Conservation (phyloP, 2,797 vertebrate species). For the Ibycter americanus region DNA sequence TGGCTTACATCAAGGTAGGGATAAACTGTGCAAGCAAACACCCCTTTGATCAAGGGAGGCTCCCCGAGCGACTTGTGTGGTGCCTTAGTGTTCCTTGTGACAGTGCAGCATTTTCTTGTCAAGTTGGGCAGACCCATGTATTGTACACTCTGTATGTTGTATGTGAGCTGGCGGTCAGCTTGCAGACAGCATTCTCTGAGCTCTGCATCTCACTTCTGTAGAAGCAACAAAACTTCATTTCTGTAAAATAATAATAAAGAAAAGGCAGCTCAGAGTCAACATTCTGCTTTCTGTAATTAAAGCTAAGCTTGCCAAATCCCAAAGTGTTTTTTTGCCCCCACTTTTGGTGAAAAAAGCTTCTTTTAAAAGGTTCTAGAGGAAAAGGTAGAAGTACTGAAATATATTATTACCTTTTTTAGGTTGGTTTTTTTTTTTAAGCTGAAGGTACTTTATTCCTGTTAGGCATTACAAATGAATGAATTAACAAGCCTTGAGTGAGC, state of each 20-base stretch:
- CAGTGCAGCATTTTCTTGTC: background rate
- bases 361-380: background rate
- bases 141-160: fast-evolving
- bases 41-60: background rate
- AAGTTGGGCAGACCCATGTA: background rate
- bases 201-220: background rate
- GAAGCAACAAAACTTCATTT: background rate
- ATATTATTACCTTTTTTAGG: background rate
- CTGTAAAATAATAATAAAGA: background rate
- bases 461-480: background rate
- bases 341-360: background rate
- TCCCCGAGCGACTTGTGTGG: background rate
- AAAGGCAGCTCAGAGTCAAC: background rate
- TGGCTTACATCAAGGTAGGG: background rate
- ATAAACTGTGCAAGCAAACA: background rate
- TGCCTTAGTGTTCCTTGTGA: background rate
- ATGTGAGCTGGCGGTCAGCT: fast-evolving
- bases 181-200: background rate
- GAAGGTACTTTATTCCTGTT: background rate
- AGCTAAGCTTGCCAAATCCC: background rate
- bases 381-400: background rate
- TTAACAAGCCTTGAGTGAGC: background rate
- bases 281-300: background rate
- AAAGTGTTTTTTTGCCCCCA: background rate
- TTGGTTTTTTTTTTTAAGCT: background rate